These are phyloP conservation scores for Drosophila pallidifrons DNA, from an alignment of 1,140 invertebrate genomes.

Conservation along the genomic window DNA sequence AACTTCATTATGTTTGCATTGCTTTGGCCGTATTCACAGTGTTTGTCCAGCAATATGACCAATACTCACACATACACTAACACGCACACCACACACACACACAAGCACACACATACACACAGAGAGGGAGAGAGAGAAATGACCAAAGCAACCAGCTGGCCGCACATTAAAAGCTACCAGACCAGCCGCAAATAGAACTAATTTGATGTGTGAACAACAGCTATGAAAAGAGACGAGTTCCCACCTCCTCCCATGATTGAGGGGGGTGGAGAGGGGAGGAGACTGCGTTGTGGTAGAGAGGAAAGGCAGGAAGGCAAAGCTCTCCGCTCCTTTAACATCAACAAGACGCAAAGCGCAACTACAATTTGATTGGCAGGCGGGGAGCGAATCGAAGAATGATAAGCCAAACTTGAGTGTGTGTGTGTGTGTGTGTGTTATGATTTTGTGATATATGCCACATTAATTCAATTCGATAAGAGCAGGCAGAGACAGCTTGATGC, in stretches of 20 bases:
- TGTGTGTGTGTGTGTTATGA: slow-evolving; percentile 55
- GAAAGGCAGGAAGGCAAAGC: background rate
- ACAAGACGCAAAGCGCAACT: slow-evolving; percentile 12
- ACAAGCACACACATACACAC: slow-evolving; percentile 7
- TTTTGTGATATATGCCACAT: slow-evolving; percentile 73
- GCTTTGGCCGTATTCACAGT: slow-evolving; percentile 50
- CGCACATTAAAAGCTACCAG: slow-evolving; percentile 73
- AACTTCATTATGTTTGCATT: slow-evolving; percentile 82
- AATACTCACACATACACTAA: slow-evolving; percentile 37
- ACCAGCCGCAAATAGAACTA: slow-evolving; percentile 74
- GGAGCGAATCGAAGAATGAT: slow-evolving; percentile 30
- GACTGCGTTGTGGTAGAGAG: background rate
- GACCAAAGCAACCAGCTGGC: slow-evolving; percentile 18
- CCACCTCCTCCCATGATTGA: background rate
- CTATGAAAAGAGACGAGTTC: slow-evolving; percentile 14
- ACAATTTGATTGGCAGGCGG: slow-evolving; percentile 33
- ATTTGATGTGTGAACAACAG: slow-evolving; percentile 78
- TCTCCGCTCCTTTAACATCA: background rate
- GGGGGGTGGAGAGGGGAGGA: background rate
- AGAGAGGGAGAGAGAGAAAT: background rate
- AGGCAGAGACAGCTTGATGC: slow-evolving; percentile 46
- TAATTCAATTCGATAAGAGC: slow-evolving; percentile 77
- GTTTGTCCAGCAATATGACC: slow-evolving; percentile 70
- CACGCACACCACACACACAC: slow-evolving; percentile 14
- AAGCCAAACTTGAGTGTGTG: slow-evolving; percentile 33